Conservation (phyloP, 1,140 invertebrate species). For the Protaetia brevitarsis region DNA sequence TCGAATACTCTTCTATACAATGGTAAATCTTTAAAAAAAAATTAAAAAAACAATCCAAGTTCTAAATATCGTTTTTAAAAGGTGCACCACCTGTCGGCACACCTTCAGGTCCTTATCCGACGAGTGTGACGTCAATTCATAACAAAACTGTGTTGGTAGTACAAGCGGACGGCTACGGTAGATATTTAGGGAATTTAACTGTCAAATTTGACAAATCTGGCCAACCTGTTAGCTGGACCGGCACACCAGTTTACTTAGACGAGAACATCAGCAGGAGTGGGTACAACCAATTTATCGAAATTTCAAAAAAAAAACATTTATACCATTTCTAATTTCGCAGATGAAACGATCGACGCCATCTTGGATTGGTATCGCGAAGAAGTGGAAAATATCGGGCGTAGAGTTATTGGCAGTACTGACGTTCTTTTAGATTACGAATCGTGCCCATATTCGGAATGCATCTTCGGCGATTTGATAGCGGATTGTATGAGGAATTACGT, state of each 20-base stretch:
- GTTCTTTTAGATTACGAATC: constrained; percentile 62
- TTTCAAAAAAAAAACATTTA: not conserved
- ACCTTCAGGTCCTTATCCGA: constrained; percentile 56
- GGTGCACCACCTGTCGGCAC: constrained; percentile 42
- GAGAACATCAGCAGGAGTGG: constrained; percentile 60
- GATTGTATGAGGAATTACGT: constrained; percentile 63
- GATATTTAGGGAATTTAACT: constrained; percentile 65
- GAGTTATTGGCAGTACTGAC: constrained; percentile 60
- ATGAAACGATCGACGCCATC: constrained; percentile 60
- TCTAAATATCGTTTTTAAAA: constrained; percentile 7
- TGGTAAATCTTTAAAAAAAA: too few species aligned
- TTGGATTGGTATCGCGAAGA: constrained; percentile 57
- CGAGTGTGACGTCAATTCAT: constrained; percentile 49
- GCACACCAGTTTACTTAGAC: constrained; percentile 75
- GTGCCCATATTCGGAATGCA: constrained; percentile 73
- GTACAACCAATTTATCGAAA: not conserved
- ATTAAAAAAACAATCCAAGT: not conserved
- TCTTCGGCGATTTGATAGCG: constrained; percentile 75
- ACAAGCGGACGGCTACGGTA: constrained; percentile 66
- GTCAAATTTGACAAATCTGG: not conserved
- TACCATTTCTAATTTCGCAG: constrained; percentile 40
- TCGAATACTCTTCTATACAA: too few species aligned
- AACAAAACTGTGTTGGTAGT: constrained; percentile 64
- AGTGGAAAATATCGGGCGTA: constrained; percentile 54
- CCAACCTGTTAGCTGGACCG: constrained; percentile 50